Evolutionary conservation across 1,140 invertebrate species (phyloP).

Genomic region (Microvelia longipes): DNA sequence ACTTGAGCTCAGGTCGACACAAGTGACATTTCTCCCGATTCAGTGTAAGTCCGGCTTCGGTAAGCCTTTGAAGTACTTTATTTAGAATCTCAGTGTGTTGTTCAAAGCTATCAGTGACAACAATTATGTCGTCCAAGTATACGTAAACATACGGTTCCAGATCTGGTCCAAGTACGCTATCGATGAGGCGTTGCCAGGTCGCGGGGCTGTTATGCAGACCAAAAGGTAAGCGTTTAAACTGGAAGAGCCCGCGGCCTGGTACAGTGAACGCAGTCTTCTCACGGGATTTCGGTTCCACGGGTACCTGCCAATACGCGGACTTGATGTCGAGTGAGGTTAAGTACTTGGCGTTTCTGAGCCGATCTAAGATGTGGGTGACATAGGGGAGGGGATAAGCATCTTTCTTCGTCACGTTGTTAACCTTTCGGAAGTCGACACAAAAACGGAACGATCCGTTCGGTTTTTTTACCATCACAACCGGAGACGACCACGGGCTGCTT

Average conservation of each 20-base stretch:
- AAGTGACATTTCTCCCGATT: constrained; percentile 25
- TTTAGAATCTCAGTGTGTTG: constrained; percentile 5
- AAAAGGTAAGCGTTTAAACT: constrained; percentile 32
- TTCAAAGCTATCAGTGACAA: constrained; percentile 16
- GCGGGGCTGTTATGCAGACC: constrained; percentile 29
- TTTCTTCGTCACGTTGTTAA: constrained; percentile 30
- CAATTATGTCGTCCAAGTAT: constrained; percentile 28
- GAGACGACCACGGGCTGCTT: constrained; percentile 19
- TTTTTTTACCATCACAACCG: constrained; percentile 35
- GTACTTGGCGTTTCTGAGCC: neutral
- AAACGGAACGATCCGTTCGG: constrained; percentile 32
- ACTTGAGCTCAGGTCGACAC: constrained; percentile 7
- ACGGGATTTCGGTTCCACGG: constrained; percentile 8
- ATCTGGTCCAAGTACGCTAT: constrained; percentile 25
- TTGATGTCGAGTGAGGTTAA: neutral
- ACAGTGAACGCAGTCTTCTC: constrained; percentile 16
- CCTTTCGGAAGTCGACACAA: constrained; percentile 31
- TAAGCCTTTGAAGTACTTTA: constrained; percentile 14
- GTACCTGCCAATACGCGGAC: neutral
- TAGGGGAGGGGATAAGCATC: constrained; percentile 22
- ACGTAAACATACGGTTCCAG: constrained; percentile 22
- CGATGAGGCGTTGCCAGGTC: constrained; percentile 29
- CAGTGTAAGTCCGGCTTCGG: constrained; percentile 21
- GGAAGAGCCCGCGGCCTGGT: constrained; percentile 21
- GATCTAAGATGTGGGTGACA: constrained; percentile 23